These are phyloP conservation scores for Lithobates sylvaticus DNA, from an alignment of 2,797 vertebrate genomes.

Conservation along the genomic window DNA sequence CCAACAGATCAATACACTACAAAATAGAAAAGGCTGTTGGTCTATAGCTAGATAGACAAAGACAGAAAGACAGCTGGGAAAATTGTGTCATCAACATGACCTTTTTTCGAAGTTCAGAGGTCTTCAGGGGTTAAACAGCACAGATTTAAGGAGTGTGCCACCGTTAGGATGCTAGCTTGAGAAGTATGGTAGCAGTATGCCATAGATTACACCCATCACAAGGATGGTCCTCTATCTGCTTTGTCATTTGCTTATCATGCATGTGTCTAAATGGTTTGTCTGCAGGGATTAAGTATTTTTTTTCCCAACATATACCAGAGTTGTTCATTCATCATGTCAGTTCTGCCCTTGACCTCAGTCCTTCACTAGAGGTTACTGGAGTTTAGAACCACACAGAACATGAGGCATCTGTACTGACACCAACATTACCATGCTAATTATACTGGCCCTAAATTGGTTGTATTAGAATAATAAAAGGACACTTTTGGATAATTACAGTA, in stretches of 20 bases:
- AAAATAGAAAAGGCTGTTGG: slow-evolving; percentile 78
- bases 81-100: slow-evolving; percentile 69
- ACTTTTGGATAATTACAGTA: background rate
- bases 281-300: slow-evolving; percentile 52
- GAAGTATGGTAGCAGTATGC: background rate
- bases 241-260: slow-evolving; percentile 55
- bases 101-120: slow-evolving; percentile 71
- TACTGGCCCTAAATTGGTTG: background rate
- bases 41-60: slow-evolving; percentile 67
- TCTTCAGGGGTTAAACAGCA: slow-evolving; percentile 66
- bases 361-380: slow-evolving; percentile 27
- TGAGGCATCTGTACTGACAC: slow-evolving; percentile 12
- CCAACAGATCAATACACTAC: slow-evolving; percentile 84
- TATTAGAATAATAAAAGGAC: background rate
- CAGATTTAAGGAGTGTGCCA: slow-evolving; percentile 60
- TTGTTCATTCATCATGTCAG: slow-evolving; percentile 61
- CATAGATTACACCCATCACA: slow-evolving; percentile 23
- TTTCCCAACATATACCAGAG: slow-evolving; percentile 30
- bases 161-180: slow-evolving; percentile 42
- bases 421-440: slow-evolving; percentile 26
- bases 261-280: slow-evolving; percentile 56
- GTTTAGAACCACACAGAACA: background rate
- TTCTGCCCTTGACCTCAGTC: slow-evolving; percentile 53
- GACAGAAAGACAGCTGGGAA: slow-evolving; percentile 74
- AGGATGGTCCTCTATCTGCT: background rate